These are phyloP conservation scores for Drosophila planitibia DNA, from an alignment of 2,888 invertebrate genomes.

Conservation along the genomic window DNA sequence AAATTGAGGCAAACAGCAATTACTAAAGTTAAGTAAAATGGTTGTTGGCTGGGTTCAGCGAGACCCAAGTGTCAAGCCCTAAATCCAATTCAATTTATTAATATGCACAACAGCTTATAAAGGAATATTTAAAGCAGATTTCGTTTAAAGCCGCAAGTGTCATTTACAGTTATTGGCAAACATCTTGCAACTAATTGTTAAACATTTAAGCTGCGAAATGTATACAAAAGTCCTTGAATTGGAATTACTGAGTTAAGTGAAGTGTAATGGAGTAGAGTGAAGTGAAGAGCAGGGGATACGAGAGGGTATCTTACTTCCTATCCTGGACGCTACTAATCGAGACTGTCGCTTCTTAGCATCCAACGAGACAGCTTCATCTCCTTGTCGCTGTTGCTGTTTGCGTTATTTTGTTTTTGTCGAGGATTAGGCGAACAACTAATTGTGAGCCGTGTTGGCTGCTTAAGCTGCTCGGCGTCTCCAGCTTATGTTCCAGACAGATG, in stretches of 20 bases:
- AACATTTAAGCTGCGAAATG: constrained; percentile 54
- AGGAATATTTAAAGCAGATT: constrained; percentile 8
- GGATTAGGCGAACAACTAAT: constrained; percentile 69
- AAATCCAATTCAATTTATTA: constrained; percentile 12
- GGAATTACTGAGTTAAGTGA: constrained; percentile 9
- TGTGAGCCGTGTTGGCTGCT: constrained; percentile 50
- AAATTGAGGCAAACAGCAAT: constrained; percentile 2
- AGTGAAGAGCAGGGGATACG: background rate
- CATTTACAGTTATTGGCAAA: constrained; percentile 35
- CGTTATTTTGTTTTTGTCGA: constrained; percentile 22
- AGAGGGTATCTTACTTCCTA: background rate
- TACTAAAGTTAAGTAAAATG: constrained; percentile 14
- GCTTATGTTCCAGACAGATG: constrained; percentile 48
- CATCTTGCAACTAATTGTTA: constrained; percentile 45
- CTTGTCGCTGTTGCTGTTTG: constrained; percentile 25
- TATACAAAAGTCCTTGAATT: constrained; percentile 44
- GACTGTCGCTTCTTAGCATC: constrained; percentile 29
- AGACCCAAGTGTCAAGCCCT: background rate
- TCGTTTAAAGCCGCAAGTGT: constrained; percentile 17
- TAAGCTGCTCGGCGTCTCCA: constrained; percentile 38
- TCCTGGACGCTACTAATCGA: constrained; percentile 43
- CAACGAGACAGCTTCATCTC: constrained; percentile 13
- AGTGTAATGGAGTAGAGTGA: background rate
- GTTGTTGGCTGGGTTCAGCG: background rate
- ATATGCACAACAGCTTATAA: background rate